Percentiles rank a stretch among this genome's conserved stretches.
These are phyloP conservation scores for Taenioides sp. DNA, from an alignment of 2,797 vertebrate species.

Conservation along the genomic window DNA sequence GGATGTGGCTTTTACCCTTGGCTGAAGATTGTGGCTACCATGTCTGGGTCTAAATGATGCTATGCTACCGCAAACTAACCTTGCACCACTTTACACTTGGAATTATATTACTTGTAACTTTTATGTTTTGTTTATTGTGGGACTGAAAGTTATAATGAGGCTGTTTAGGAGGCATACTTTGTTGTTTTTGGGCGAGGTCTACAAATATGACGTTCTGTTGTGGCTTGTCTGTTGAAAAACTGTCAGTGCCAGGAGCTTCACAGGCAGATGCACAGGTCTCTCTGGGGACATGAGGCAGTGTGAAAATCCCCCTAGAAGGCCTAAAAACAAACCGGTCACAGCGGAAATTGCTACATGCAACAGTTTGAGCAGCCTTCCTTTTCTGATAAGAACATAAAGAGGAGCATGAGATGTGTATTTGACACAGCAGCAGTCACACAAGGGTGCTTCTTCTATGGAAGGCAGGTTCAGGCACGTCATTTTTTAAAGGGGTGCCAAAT, in stretches of 20 bases:
- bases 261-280: conserved; percentile 55
- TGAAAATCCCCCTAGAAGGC: conserved; percentile 64
- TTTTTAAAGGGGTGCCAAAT: conserved; percentile 58
- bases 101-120: conserved; percentile 25
- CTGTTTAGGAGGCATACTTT: conserved; percentile 24
- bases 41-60: conserved; percentile 65
- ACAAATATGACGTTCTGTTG: conserved; percentile 22
- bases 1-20: conserved; percentile 77
- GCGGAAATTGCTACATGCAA: conserved; percentile 74
- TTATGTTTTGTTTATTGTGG: conserved; percentile 25
- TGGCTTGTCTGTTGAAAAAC: conserved; percentile 39
- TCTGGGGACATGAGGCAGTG: conserved; percentile 62
- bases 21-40: conserved; percentile 75
- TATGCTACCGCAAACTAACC: conserved; percentile 50
- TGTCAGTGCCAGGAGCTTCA: conserved; percentile 37
- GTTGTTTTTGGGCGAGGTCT: conserved; percentile 33
- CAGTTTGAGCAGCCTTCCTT: conserved; percentile 76
- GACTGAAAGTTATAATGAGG: background rate
- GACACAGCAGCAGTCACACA: conserved; percentile 51
- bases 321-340: conserved; percentile 66
- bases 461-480: conserved; percentile 65
- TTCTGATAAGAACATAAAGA: conserved; percentile 70
- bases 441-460: conserved; percentile 46
- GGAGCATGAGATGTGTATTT: conserved; percentile 18
- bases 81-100: conserved; percentile 34